These are phyloP conservation scores for Epicampocera succincta DNA, from an alignment of 2,888 invertebrate species.

Conservation along the genomic window DNA sequence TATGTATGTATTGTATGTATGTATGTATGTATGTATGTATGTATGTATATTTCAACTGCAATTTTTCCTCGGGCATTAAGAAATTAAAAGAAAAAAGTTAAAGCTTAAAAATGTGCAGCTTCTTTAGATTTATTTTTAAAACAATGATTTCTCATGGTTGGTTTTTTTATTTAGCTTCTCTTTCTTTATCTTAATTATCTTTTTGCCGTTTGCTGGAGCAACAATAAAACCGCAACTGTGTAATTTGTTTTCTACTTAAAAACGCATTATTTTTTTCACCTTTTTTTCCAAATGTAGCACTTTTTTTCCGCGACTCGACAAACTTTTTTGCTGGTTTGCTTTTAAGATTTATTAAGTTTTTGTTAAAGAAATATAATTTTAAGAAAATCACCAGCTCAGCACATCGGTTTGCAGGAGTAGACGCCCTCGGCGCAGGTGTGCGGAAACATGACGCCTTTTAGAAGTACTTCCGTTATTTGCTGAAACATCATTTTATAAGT, in stretches of 20 bases:
- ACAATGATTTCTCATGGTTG: not conserved
- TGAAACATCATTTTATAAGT: not conserved
- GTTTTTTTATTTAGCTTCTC: not conserved
- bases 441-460: slow-evolving; percentile 50
- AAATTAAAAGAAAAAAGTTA: slow-evolving; percentile 13
- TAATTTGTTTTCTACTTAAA: slow-evolving; percentile 24
- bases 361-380: slow-evolving; percentile 21
- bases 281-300: not conserved
- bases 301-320: not conserved
- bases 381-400: not conserved
- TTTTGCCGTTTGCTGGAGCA: slow-evolving; percentile 43
- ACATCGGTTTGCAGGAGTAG: slow-evolving; percentile 7
- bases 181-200: slow-evolving; percentile 45
- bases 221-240: slow-evolving; percentile 47
- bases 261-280: slow-evolving; percentile 19
- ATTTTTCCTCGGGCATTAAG: slow-evolving; percentile 3
- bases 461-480: slow-evolving; percentile 9
- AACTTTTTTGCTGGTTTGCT: not conserved
- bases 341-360: not conserved
- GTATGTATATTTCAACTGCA: slow-evolving; percentile 1
- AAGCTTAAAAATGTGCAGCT: slow-evolving; percentile 19
- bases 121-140: slow-evolving; percentile 14
- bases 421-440: slow-evolving; percentile 28
- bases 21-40: no score
- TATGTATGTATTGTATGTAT: no score